Evolutionary conservation across 92 coral and sea anemone species (phyloP), one percentile per base, ranked within the genome.

Genomic region (Metridium senile): DNA sequence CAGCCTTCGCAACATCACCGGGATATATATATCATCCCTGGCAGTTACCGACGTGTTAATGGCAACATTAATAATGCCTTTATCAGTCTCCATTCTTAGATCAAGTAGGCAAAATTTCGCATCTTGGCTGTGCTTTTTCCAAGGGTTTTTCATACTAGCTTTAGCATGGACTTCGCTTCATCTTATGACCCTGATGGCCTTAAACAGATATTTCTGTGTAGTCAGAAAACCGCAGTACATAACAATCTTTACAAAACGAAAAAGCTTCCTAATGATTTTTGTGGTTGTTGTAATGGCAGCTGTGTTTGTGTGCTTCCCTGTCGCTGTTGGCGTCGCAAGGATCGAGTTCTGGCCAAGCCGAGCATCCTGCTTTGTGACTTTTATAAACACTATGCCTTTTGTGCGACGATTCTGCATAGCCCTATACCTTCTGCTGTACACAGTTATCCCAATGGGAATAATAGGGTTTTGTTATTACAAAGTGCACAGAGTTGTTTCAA

Each of bases 161-260:
- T 34, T 89, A 16, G 74, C 84, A 4, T 83, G 93, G 33, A 77
- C 75, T 25, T 89, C 93, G 0, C 71, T 89, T 0, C 93, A 84
- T 56, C 76, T 71, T 0, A 89, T 85, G 87, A 81, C 87, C 1
- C 33, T 84, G 22, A 88, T 87, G 31, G 89, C 93, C 2, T 9
- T 88, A 10, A 88, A 84, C 72, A 77, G 89, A 43, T 84, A 81
- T 58, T 71, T 81, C 49, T 77, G 89, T 59, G 85, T 88, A 17
- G 83, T 83, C 68, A 74, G 54, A 47, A 69, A 70, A 25, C 23
- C 77, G 16, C 71, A 65, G 21, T 86, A 86, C 28, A 33, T 11
- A 26, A 52, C 29, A n/a, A 16, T 81, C 21, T 86, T 86, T 76
- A 74, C 90, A 46, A 58, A 64, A 6, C 32, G 68, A 13, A 76